A percentile compares a stretch with the other conserved stretches of the same genome.
These are phyloP conservation scores for Armadillidium nasatum DNA, from an alignment of 1,140 invertebrate species.

Conservation along the genomic window DNA sequence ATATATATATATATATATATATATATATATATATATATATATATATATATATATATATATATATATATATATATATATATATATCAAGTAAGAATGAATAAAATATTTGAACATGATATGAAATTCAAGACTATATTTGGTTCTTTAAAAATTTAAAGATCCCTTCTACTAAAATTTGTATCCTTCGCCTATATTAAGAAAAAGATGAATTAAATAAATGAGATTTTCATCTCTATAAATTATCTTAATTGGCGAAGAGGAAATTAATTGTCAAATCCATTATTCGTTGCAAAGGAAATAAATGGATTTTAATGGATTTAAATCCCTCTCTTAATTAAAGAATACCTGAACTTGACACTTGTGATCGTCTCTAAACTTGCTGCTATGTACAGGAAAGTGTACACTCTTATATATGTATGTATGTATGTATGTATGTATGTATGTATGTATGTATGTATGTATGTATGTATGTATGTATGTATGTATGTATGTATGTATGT, in stretches of 20 bases:
- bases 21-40: constrained; percentile 6
- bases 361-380: too few relatives aligned
- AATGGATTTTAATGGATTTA: constrained; percentile 1
- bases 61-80: constrained; percentile 6
- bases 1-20: neutral
- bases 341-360: neutral
- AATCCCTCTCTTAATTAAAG: neutral
- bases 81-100: neutral
- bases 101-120: too few relatives aligned
- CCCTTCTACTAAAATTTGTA: too few relatives aligned
- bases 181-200: too few relatives aligned
- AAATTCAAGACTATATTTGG: too few relatives aligned
- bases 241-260: too few relatives aligned
- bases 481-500: neutral
- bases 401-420: too few relatives aligned
- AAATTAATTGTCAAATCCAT: neutral
- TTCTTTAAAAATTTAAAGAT: too few relatives aligned
- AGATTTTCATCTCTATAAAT: too few relatives aligned
- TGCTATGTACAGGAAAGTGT: too few relatives aligned
- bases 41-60: constrained; percentile 6
- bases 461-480: neutral
- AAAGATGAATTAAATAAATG: too few relatives aligned
- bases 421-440: neutral
- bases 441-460: neutral
- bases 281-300: neutral